Percentiles rank a stretch among this genome's conserved stretches.
These are phyloP conservation scores for Euzophera pinguis DNA, from an alignment of 2,888 invertebrate genomes.

Conservation along the genomic window DNA sequence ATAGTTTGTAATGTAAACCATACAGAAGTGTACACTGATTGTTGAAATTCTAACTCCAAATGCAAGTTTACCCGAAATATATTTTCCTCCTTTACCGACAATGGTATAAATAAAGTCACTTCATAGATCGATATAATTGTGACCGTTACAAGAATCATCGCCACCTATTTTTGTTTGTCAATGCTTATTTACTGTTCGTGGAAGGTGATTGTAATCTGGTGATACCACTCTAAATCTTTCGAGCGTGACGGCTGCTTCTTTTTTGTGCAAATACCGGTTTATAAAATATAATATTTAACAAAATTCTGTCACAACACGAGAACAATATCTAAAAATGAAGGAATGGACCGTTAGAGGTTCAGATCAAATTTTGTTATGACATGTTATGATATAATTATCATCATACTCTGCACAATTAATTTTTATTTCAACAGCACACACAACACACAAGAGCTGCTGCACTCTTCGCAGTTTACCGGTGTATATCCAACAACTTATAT, in stretches of 20 bases:
- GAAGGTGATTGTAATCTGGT: conserved; percentile 22
- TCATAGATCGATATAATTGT: neutral
- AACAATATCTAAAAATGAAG: neutral
- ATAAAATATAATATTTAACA: conserved; percentile 3
- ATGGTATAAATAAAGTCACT: neutral
- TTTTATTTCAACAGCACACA: no score
- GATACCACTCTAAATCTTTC: conserved; percentile 20
- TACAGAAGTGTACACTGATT: no score
- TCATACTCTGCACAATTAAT: no score
- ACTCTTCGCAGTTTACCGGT: no score
- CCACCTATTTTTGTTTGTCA: conserved; percentile 19
- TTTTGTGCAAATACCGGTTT: conserved; percentile 15
- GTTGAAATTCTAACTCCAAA: neutral
- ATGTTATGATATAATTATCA: no score
- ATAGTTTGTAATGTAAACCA: no score
- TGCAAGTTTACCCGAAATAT: neutral
- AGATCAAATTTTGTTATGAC: no score
- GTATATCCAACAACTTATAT: no score
- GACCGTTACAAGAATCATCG: conserved; percentile 11
- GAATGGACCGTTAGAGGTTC: no score
- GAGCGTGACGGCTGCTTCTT: conserved; percentile 21
- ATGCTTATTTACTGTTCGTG: conserved; percentile 22
- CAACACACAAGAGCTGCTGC: no score
- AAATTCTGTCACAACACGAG: neutral
- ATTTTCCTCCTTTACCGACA: neutral